These are phyloP conservation scores for Adoxophyes honmai DNA, from an alignment of 1,140 invertebrate genomes.

Conservation along the genomic window DNA sequence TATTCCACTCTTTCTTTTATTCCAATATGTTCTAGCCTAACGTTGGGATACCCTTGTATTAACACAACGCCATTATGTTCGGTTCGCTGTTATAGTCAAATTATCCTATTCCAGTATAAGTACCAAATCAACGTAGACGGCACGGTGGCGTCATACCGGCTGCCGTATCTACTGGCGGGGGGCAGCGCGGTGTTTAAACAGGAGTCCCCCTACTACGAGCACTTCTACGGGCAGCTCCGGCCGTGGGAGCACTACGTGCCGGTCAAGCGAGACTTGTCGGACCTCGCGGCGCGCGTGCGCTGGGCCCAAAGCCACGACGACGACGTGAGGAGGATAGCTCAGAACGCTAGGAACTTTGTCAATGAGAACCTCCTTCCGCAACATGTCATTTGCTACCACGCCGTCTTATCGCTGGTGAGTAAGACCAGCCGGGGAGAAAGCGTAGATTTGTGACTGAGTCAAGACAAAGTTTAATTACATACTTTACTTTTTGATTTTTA, in stretches of 20 bases:
- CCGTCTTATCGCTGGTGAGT: conserved; percentile 85
- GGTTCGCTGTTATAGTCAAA: too few species aligned
- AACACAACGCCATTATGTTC: too few species aligned
- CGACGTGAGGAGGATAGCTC: conserved; percentile 83
- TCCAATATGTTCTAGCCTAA: too few species aligned
- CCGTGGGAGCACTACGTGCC: conserved; percentile 92
- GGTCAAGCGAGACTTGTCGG: conserved; percentile 87
- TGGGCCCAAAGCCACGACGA: conserved; percentile 91
- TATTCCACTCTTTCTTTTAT: too few species aligned
- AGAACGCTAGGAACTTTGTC: conserved; percentile 85
- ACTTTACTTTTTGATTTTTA: too few species aligned
- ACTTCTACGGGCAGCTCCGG: conserved; percentile 90
- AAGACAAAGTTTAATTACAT: too few species aligned
- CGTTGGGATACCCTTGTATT: too few species aligned
- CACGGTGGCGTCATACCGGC: conserved; percentile 95
- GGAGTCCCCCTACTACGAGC: conserved; percentile 95
- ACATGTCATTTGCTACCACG: conserved; percentile 94
- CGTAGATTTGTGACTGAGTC: too few species aligned
- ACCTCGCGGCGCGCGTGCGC: conserved; percentile 87
- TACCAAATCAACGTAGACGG: conserved; percentile 97
- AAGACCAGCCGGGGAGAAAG: too few species aligned
- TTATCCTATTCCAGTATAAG: conserved; percentile 88
- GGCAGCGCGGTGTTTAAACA: conserved; percentile 94
- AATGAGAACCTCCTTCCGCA: conserved; percentile 89
- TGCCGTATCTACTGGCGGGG: conserved; percentile 94